Evolutionary conservation across 2,797 vertebrate species (phyloP), one percentile per base, ranked within the genome.

Genomic region (Galaxias olidus): DNA sequence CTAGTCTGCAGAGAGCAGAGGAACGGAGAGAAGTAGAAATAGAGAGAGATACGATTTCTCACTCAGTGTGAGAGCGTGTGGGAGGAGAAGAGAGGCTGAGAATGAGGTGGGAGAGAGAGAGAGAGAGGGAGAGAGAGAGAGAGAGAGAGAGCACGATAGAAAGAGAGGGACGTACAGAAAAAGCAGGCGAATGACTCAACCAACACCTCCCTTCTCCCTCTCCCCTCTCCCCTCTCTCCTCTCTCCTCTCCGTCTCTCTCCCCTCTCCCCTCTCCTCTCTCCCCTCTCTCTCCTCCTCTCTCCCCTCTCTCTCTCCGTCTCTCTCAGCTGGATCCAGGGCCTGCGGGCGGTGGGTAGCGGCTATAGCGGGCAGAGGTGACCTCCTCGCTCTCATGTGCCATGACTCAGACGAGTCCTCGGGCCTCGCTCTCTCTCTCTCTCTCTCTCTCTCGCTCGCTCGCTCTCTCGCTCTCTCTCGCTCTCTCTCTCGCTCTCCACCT

Each of bases 41-140:
- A 30, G 30, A 30, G 30, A 30, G 3, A 30, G 30, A 30, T n/a
- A 75, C 83, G 85, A 87, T 83, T 85, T 86, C 81, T 86, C 84
- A 82, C 85, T 86, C 84, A 59, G 77, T 72, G 81, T 80, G 87
- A 87, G 82, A 87, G 84, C 63, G 76, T 66, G 86, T 87, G 87
- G 87, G 86, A 82, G 87, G 87, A 87, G 81, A 87, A 76, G 85
- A 85, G 84, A 76, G 30, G 30, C 30, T 76, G 77, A 69, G 67
- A 77, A 65, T 67, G 30, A 30, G 30, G 30, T 30, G 30, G 30
- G 5, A 5, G 30, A 30, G 30, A 30, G 30, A 2, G 30, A 30
- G 30, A 30, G 30, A 30, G 30, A 30, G 30, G 30, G 30, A 30
- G 30, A 30, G 30, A 84, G 74, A 71, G 71, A 73, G 70, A 76